Conservation (phyloP, 2,888 invertebrate genomes). For the Blomia tropicalis region DNA sequence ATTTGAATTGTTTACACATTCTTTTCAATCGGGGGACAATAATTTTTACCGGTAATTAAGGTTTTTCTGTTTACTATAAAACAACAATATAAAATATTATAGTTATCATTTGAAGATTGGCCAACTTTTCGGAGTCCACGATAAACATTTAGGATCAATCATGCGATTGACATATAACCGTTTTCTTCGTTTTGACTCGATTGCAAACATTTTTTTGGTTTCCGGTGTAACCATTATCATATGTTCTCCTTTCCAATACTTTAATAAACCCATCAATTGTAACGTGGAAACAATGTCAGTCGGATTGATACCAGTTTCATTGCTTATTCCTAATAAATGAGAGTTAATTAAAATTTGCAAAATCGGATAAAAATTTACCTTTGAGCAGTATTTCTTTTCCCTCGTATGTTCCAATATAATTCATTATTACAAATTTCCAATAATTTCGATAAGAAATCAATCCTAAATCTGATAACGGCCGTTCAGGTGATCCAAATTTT, state of each 20-base stretch:
- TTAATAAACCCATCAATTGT: constrained; percentile 89
- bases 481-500: constrained; percentile 97
- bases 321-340: constrained; percentile 46
- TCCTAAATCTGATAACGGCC: constrained; percentile 90
- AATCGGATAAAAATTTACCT: constrained; percentile 43
- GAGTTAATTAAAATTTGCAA: constrained; percentile 9
- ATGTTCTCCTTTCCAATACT: constrained; percentile 98
- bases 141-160: constrained; percentile 69
- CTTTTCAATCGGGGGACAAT: too few relatives aligned
- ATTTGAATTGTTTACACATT: too few relatives aligned
- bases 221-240: constrained; percentile 70
- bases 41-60: too few relatives aligned
- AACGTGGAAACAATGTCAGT: constrained; percentile 95
- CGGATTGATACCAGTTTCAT: constrained; percentile 86
- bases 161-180: constrained; percentile 47
- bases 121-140: constrained; percentile 57
- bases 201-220: constrained; percentile 76
- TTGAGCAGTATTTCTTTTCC: constrained; percentile 79
- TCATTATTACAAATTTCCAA: constrained; percentile 90
- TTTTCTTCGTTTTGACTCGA: constrained; percentile 58
- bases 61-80: too few relatives aligned
- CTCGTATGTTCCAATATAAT: constrained; percentile 71
- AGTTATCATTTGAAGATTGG: background rate
- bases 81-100: background rate
- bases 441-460: constrained; percentile 93